Evolutionary conservation across 1,140 invertebrate species (phyloP).

Genomic region (Ruditapes philippinarum): DNA sequence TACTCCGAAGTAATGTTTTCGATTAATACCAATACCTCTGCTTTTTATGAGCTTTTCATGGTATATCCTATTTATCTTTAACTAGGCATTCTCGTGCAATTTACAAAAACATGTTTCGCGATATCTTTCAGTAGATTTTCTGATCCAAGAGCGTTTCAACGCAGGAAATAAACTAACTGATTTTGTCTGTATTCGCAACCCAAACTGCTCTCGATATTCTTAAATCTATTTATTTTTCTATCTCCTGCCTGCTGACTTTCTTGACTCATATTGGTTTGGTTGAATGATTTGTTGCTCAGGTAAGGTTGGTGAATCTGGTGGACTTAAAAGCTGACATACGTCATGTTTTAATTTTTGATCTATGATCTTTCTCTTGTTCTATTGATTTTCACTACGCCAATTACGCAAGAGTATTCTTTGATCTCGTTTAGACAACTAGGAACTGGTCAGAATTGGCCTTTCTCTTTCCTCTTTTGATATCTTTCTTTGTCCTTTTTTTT

Average conservation of each 20-base stretch:
- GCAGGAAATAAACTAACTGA: no score
- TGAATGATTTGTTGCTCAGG: background rate
- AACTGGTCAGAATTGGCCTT: background rate
- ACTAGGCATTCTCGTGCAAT: no score
- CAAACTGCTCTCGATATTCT: no score
- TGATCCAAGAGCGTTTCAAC: no score
- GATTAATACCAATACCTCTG: no score
- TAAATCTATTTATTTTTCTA: background rate
- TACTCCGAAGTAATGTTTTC: no score
- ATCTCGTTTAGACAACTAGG: background rate
- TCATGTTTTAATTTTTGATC: background rate
- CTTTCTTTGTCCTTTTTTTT: conserved; percentile 37
- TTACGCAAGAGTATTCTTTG: background rate
- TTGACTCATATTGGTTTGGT: background rate
- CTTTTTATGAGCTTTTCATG: no score
- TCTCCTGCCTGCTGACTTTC: background rate
- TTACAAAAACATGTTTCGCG: no score
- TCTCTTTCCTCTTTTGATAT: conserved; percentile 9
- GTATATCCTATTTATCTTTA: no score
- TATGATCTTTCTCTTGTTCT: background rate
- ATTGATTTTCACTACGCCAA: background rate
- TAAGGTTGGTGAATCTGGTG: background rate
- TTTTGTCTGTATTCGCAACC: background rate
- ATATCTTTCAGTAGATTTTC: no score
- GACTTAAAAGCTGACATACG: background rate